phyloP scores from a whole-genome alignment of 2,113 vertebrate species.

The Sorex fumeus region DNA sequence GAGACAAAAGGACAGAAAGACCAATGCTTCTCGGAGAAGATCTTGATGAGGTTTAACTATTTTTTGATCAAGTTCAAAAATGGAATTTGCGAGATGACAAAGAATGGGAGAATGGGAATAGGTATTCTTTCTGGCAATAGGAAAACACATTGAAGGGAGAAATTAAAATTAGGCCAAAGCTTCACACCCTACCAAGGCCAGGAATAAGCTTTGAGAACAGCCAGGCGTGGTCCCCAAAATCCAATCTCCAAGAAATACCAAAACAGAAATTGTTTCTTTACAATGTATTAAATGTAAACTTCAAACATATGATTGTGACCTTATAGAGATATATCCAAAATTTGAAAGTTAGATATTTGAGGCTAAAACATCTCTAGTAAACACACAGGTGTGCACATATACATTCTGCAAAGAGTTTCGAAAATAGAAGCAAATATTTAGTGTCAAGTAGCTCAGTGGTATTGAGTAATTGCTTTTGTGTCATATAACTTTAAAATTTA shows the following conservation, averaged over 20 bases:
- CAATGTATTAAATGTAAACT: neutral
- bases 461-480: constrained; percentile 10
- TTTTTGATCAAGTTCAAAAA: neutral
- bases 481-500: neutral
- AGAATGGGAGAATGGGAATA: neutral
- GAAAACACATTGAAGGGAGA: neutral
- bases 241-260: neutral
- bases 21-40: neutral
- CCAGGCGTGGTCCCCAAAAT: neutral
- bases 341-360: neutral
- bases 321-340: neutral
- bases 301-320: neutral
- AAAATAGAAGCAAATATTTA: neutral
- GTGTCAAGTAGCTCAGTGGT: neutral
- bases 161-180: neutral
- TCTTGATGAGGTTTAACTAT: neutral
- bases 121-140: neutral
- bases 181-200: too few species aligned
- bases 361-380: neutral
- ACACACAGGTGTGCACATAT: neutral
- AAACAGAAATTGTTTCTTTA: neutral
- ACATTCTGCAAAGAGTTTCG: too few species aligned
- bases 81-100: constrained; percentile 4
- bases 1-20: neutral
- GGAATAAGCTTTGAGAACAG: neutral